These are phyloP conservation scores for Camponotus floridanus DNA, from an alignment of 1,140 invertebrate genomes.

Conservation along the genomic window DNA sequence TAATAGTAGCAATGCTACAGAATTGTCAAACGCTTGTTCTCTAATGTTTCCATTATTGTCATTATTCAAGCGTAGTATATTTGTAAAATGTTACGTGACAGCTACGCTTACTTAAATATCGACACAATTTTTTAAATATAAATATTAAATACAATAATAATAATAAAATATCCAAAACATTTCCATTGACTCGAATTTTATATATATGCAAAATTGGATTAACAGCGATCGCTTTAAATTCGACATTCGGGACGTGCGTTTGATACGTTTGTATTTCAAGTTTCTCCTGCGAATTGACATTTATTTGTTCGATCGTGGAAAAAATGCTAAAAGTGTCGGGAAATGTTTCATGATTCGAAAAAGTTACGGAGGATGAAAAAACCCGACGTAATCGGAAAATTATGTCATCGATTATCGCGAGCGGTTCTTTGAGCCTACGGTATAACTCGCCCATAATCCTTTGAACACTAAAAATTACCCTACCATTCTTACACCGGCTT, in stretches of 20 bases:
- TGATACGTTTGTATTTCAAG: neutral
- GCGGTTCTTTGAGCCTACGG: slow-evolving; percentile 56
- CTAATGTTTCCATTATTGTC: neutral
- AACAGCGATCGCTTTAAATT: neutral
- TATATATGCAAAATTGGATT: neutral
- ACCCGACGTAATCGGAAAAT: slow-evolving; percentile 61
- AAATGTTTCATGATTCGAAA: slow-evolving; percentile 7
- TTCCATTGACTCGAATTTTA: neutral
- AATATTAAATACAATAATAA: neutral
- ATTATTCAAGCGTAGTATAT: neutral
- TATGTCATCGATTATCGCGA: slow-evolving; percentile 71
- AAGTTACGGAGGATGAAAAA: neutral
- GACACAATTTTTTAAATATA: no score
- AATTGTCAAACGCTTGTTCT: neutral
- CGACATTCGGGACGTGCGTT: no score
- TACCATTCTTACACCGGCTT: slow-evolving; percentile 7
- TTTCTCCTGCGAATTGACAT: neutral
- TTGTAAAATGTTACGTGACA: neutral
- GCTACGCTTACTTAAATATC: neutral
- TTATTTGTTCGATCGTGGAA: neutral
- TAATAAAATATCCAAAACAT: neutral
- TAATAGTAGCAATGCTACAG: neutral
- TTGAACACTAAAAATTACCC: slow-evolving; percentile 65
- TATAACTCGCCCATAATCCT: slow-evolving; percentile 68
- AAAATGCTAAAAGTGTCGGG: slow-evolving; percentile 9